Percentiles rank a stretch among this genome's conserved stretches.
Evolutionary conservation across 2,113 vertebrate genomes (phyloP).

Genomic region (Sisor rabdophorus): DNA sequence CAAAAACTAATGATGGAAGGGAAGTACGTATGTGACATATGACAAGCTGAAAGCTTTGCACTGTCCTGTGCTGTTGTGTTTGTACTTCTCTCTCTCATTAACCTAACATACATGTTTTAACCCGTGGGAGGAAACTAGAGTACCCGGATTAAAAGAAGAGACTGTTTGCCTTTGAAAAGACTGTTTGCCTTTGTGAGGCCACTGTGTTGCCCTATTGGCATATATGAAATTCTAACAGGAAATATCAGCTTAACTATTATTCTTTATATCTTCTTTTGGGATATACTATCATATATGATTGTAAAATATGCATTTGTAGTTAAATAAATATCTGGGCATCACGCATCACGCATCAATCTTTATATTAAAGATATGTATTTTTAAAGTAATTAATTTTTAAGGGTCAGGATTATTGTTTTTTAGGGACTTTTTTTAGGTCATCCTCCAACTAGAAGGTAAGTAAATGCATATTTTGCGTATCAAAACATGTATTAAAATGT

Average conservation of each 20-base stretch:
- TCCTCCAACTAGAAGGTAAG: too few relatives aligned
- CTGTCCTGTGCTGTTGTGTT: slow-evolving; percentile 44
- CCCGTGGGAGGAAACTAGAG: too few relatives aligned
- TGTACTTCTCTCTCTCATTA: too few relatives aligned
- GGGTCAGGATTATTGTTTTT: background rate
- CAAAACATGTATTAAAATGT: background rate
- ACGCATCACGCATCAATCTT: background rate
- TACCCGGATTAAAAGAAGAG: too few relatives aligned
- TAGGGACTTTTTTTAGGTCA: background rate
- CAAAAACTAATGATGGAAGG: slow-evolving; percentile 22
- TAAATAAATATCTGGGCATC: background rate
- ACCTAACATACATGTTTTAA: too few relatives aligned
- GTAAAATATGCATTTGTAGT: background rate
- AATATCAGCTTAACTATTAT: background rate
- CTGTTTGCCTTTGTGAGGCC: background rate
- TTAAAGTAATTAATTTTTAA: background rate
- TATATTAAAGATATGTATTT: background rate
- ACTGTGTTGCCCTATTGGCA: background rate
- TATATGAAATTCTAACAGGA: background rate
- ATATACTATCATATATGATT: background rate
- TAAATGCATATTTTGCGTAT: background rate
- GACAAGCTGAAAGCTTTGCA: slow-evolving; percentile 50
- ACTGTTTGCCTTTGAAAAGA: too few relatives aligned
- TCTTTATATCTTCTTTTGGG: background rate
- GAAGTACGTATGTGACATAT: slow-evolving; percentile 55